Evolutionary conservation across 2,113 vertebrate species (phyloP).

Genomic region (Pterocles burchelli): DNA sequence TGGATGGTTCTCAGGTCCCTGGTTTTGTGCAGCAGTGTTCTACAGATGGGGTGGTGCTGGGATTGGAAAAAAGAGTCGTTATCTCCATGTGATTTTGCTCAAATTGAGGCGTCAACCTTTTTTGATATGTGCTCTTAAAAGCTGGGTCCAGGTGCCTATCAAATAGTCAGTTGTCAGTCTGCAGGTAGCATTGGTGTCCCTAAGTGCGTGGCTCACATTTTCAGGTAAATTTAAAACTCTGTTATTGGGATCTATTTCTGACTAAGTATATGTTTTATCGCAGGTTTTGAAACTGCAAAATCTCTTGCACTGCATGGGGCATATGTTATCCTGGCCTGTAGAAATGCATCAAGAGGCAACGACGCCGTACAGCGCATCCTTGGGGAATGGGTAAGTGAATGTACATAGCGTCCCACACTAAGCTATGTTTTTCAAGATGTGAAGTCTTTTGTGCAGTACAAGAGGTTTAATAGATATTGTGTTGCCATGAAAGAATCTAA

Average conservation of each 20-base stretch:
- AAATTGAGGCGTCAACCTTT: background rate
- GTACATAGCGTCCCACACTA: fast-evolving
- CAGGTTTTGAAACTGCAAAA: slow-evolving; percentile 94
- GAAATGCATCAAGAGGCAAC: slow-evolving; percentile 80
- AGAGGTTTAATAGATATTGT: too few species aligned
- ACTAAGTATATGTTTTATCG: slow-evolving; percentile 26
- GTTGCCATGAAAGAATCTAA: background rate
- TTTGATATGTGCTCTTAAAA: background rate
- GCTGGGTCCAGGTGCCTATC: background rate
- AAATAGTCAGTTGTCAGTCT: too few species aligned
- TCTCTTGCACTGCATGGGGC: slow-evolving; percentile 95
- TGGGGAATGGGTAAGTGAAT: slow-evolving; percentile 89
- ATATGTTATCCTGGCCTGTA: slow-evolving; percentile 90
- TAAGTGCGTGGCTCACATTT: fast-evolving
- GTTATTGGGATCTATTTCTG: background rate
- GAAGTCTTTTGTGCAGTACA: background rate
- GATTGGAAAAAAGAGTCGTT: background rate
- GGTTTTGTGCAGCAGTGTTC: background rate
- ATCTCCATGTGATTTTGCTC: background rate
- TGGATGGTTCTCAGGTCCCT: background rate
- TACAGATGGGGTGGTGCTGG: background rate
- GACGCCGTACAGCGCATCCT: slow-evolving; percentile 85
- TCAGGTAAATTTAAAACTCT: background rate
- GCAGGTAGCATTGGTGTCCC: background rate
- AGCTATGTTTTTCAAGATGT: fast-evolving